Conservation (phyloP, 2,888 invertebrate species). For the Lomographa bimaculata region DNA sequence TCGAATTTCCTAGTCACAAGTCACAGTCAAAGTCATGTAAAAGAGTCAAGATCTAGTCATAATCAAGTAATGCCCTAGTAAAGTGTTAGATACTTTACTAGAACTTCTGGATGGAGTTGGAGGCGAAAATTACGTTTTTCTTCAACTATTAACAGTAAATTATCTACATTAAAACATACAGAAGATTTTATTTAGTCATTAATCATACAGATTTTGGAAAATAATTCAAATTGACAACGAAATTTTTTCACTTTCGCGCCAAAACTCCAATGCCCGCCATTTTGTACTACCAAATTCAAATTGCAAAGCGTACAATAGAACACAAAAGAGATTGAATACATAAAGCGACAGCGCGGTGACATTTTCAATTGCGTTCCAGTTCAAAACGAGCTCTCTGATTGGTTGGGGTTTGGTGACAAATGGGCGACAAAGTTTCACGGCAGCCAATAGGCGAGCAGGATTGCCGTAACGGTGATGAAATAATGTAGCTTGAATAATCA, state of each 20-base stretch:
- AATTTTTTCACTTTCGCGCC: no score
- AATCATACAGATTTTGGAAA: constrained; percentile 38
- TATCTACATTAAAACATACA: no score
- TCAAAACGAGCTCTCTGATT: constrained; percentile 57
- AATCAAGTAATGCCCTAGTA: no score
- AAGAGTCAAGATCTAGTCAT: no score
- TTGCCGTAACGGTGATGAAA: constrained; percentile 42
- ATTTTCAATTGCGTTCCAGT: constrained; percentile 66
- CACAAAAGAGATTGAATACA: constrained; percentile 48
- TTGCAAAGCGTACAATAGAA: constrained; percentile 35
- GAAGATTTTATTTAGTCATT: no score
- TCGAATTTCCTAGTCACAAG: no score
- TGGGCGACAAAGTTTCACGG: constrained; percentile 68
- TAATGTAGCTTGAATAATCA: constrained; percentile 52
- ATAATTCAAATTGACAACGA: no score
- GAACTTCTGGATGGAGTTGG: no score
- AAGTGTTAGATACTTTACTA: no score
- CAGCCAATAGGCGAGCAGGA: constrained; percentile 57
- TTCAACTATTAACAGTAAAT: no score
- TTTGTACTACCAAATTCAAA: constrained; percentile 14
- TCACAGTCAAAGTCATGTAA: no score
- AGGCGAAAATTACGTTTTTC: no score
- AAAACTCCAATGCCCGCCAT: constrained; percentile 10
- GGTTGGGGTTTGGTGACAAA: constrained; percentile 78
- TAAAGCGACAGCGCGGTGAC: constrained; percentile 64